Conservation (phyloP, 2,113 vertebrate species). For the Leuciscus idus region DNA sequence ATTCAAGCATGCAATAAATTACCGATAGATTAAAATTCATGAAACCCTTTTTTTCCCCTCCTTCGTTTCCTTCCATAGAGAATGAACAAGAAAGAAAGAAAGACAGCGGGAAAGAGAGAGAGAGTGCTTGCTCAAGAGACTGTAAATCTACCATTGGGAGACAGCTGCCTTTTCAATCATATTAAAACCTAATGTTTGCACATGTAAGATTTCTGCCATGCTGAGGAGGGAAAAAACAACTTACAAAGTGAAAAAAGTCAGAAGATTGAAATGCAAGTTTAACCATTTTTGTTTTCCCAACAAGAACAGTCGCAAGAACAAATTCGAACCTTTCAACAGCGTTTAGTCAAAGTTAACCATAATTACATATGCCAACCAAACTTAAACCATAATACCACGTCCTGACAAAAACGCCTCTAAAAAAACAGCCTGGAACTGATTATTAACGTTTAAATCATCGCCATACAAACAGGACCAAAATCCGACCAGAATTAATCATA, state of each 20-base stretch:
- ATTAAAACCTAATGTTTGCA: slow-evolving; percentile 65
- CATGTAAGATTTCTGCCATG: slow-evolving; percentile 55
- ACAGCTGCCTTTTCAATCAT: slow-evolving; percentile 66
- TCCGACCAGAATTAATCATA: slow-evolving; percentile 29
- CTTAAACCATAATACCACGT: slow-evolving; percentile 32
- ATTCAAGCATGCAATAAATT: slow-evolving; percentile 76
- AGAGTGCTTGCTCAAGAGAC: slow-evolving; percentile 60
- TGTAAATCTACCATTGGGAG: slow-evolving; percentile 66
- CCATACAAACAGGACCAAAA: slow-evolving; percentile 11
- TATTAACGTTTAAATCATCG: slow-evolving; percentile 18
- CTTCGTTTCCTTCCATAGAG: slow-evolving; percentile 61
- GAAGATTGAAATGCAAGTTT: slow-evolving; percentile 10
- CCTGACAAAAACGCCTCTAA: slow-evolving; percentile 1
- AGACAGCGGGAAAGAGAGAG: slow-evolving; percentile 19
- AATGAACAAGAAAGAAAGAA: slow-evolving; percentile 18
- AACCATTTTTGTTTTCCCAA: slow-evolving; percentile 1
- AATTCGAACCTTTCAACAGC: slow-evolving; percentile 21
- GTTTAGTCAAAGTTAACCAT: slow-evolving; percentile 31
- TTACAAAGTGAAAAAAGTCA: slow-evolving; percentile 5
- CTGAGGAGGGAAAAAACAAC: slow-evolving; percentile 4
- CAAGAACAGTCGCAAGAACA: background rate
- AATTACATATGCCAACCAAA: slow-evolving; percentile 41
- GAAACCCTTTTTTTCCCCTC: slow-evolving; percentile 69
- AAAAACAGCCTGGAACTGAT: slow-evolving; percentile 16
- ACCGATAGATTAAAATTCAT: slow-evolving; percentile 75